Base-by-base conservation (phyloP, 2,113 vertebrate species). In the Spermophilus dauricus region DNA sequence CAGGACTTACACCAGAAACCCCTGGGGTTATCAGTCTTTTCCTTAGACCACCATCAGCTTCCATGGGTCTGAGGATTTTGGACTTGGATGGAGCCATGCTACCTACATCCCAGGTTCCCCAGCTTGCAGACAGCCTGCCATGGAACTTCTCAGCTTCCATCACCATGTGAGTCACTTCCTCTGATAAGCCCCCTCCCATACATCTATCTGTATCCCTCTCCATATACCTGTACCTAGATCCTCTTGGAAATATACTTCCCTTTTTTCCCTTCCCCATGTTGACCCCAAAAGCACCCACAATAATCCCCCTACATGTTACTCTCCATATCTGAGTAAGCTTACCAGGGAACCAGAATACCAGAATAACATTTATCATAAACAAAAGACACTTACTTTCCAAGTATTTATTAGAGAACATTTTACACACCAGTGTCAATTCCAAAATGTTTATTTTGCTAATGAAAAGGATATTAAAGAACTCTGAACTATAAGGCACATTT, bases 401-500 rank as follows among this genome's bases (percentile, higher is more conserved):
- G 20, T 37, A 24, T 77, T 93, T 93, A 48, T 18, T n/a, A 72
- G 28, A 78, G 10, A 97, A 39, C 9, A 80, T 48, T 84, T 5
- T 32, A n/a, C 5, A 67, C 75, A 80, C 20, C 63, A 70, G 67
- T 69, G 87, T 90, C 51, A 85, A 76, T 58, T 75, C n/a, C 37
- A 72, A 92, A 73, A 94, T 11, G 58, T 85, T 85, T 63, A 28
- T 24, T 32, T 56, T 72, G 28, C 61, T 63, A 81, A 69, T 88
- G 53, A 88, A 93, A 89, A 93, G 17, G 30, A 61, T 84, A 45
- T 70, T 90, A 77, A 92, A 94, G 26, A 67, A 5, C 34, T 97
- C 94, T 80, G 39, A 83, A 69, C 1, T 53, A 37, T 7, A 76
- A 77, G 82, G 26, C 7, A 89, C 58, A 32, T 42, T 65, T 86